These are phyloP conservation scores for Grus americana DNA, from an alignment of 2,113 vertebrate genomes.

Conservation along the genomic window DNA sequence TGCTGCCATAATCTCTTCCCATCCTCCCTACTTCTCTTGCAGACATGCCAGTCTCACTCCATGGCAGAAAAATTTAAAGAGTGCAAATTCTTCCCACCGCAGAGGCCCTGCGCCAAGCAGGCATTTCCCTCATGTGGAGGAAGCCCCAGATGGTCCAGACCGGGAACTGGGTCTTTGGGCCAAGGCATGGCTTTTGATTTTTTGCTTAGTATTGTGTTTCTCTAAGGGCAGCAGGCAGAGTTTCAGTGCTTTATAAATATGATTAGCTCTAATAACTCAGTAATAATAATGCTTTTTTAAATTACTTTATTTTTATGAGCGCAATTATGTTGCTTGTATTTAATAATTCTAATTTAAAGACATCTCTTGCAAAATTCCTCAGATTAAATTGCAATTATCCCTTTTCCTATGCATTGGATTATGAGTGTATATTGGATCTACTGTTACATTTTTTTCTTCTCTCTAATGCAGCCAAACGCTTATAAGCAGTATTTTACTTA, in stretches of 20 bases:
- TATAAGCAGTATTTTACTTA: slow-evolving; percentile 44
- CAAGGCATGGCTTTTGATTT: background rate
- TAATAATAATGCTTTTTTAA: background rate
- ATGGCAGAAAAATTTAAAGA: background rate
- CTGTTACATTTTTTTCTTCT: background rate
- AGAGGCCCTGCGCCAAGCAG: fast-evolving
- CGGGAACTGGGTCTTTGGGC: background rate
- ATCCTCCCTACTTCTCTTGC: background rate
- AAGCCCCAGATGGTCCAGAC: background rate
- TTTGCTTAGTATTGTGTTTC: background rate
- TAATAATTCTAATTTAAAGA: slow-evolving; percentile 35
- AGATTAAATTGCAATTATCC: slow-evolving; percentile 29
- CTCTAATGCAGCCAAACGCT: slow-evolving; percentile 47
- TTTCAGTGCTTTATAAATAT: background rate
- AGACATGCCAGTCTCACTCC: background rate
- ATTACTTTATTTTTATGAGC: background rate
- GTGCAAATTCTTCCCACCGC: background rate
- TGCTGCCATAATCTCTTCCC: background rate
- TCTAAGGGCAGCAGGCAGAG: background rate
- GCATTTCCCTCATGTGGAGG: background rate
- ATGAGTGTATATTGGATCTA: slow-evolving; percentile 25
- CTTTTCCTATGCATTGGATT: slow-evolving; percentile 42
- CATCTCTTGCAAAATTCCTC: slow-evolving; percentile 26
- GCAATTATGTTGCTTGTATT: slow-evolving; percentile 26
- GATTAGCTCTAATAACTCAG: background rate